phyloP scores from a whole-genome alignment of 2,113 vertebrate genomes.

The Chaetodon auriga region DNA sequence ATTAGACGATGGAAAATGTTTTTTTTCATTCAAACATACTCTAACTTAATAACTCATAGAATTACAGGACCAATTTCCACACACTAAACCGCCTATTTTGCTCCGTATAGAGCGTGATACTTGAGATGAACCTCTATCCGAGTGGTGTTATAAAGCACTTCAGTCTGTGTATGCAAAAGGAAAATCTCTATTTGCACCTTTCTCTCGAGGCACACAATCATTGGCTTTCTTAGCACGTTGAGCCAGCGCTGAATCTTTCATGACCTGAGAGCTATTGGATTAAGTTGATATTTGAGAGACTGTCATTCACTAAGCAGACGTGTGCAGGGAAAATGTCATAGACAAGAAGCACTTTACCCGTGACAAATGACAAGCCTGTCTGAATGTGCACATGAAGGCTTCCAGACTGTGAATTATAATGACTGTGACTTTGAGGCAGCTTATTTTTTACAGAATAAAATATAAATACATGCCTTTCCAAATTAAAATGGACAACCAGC shows the following conservation, averaged over 20 bases:
- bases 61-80: background rate
- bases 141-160: slow-evolving; percentile 17
- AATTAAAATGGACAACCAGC: slow-evolving; percentile 23
- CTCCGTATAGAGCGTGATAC: background rate
- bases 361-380: slow-evolving; percentile 48
- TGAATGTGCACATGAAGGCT: slow-evolving; percentile 22
- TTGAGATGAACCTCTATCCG: background rate
- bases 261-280: slow-evolving; percentile 52
- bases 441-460: background rate
- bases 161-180: background rate
- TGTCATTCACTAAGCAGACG: slow-evolving; percentile 39
- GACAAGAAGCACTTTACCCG: slow-evolving; percentile 22
- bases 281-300: slow-evolving; percentile 55
- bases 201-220: slow-evolving; percentile 5
- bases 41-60: background rate
- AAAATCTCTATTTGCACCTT: background rate
- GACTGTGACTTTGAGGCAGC: slow-evolving; percentile 8
- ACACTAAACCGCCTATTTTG: background rate
- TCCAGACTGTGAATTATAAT: slow-evolving; percentile 19
- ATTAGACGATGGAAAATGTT: background rate
- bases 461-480: background rate
- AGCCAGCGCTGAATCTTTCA: slow-evolving; percentile 52
- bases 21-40: too few species aligned
- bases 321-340: slow-evolving; percentile 54
- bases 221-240: slow-evolving; percentile 45